phyloP scores from a whole-genome alignment of 2,888 invertebrate species.

The Drosophila incognita region DNA sequence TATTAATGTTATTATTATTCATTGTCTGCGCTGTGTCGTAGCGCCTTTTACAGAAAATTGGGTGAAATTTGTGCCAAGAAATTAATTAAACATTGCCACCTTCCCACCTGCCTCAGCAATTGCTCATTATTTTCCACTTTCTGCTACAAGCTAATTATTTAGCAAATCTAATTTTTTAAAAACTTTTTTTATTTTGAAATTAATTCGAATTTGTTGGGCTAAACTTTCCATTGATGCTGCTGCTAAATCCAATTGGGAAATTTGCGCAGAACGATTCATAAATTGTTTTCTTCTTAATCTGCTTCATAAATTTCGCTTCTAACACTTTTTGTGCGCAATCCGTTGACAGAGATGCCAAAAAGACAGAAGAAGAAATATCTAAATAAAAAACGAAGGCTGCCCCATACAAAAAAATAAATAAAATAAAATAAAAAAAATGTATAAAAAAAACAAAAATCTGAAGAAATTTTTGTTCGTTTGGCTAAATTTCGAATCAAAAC shows the following conservation, averaged over 20 bases:
- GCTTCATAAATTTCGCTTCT: slow-evolving; percentile 25
- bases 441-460: background rate
- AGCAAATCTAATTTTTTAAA: background rate
- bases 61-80: slow-evolving; percentile 47
- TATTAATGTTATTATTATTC: background rate
- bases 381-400: slow-evolving; percentile 48
- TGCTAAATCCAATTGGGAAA: slow-evolving; percentile 6
- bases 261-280: slow-evolving; percentile 6
- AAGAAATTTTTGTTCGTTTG: slow-evolving; percentile 15
- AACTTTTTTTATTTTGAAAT: background rate
- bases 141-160: slow-evolving; percentile 8
- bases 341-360: slow-evolving; percentile 47
- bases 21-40: slow-evolving; percentile 28
- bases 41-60: slow-evolving; percentile 23
- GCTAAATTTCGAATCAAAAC: slow-evolving; percentile 1
- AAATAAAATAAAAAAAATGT: background rate
- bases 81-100: slow-evolving; percentile 52
- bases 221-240: background rate
- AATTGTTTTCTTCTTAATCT: slow-evolving; percentile 5
- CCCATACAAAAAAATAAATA: slow-evolving; percentile 1
- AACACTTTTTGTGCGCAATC: slow-evolving; percentile 33
- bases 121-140: background rate
- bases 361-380: slow-evolving; percentile 16
- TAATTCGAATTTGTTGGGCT: background rate
- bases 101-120: background rate